Percentiles rank a stretch among this genome's conserved stretches.
phyloP scores from a whole-genome alignment of 23 tunicate species.

The Halocynthia roretzi region DNA sequence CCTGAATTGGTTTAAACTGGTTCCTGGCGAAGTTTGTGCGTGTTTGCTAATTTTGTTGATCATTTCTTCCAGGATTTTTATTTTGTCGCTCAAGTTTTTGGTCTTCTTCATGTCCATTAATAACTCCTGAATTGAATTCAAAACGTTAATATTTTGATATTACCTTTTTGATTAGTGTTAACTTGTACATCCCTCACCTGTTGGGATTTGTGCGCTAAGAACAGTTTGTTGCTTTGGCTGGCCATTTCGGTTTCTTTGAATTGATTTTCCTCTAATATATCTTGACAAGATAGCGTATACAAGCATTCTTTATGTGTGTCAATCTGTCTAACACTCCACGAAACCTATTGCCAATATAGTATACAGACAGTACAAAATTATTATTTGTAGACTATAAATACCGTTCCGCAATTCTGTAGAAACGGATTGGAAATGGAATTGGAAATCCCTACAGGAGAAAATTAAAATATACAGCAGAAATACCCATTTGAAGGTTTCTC shows the following conservation, averaged over 20 bases:
- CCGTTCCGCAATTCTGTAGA: too few relatives aligned
- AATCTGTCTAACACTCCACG: conserved; percentile 74
- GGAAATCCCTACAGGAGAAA: too few relatives aligned
- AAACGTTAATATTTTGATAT: too few relatives aligned
- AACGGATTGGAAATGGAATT: too few relatives aligned
- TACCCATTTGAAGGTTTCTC: too few relatives aligned
- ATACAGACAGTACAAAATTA: too few relatives aligned
- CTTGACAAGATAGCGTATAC: conserved; percentile 68
- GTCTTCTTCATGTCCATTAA: conserved; percentile 72
- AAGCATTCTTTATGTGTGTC: conserved; percentile 84
- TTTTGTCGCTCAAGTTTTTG: conserved; percentile 33
- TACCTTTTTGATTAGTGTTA: neutral
- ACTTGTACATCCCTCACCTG: conserved; percentile 32
- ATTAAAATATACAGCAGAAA: too few relatives aligned
- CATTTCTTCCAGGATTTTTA: conserved; percentile 68
- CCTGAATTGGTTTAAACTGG: neutral
- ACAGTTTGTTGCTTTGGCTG: neutral
- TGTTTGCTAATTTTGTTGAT: conserved; percentile 21
- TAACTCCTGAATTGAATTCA: conserved; percentile 41
- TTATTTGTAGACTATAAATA: too few relatives aligned
- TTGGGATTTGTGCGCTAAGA: conserved; percentile 39
- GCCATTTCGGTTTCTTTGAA: too few relatives aligned
- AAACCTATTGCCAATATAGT: too few relatives aligned
- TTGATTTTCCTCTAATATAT: conserved; percentile 22
- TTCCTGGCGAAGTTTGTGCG: neutral